phyloP scores from a whole-genome alignment of 2,888 invertebrate species.

The Isotomurus palustris region DNA sequence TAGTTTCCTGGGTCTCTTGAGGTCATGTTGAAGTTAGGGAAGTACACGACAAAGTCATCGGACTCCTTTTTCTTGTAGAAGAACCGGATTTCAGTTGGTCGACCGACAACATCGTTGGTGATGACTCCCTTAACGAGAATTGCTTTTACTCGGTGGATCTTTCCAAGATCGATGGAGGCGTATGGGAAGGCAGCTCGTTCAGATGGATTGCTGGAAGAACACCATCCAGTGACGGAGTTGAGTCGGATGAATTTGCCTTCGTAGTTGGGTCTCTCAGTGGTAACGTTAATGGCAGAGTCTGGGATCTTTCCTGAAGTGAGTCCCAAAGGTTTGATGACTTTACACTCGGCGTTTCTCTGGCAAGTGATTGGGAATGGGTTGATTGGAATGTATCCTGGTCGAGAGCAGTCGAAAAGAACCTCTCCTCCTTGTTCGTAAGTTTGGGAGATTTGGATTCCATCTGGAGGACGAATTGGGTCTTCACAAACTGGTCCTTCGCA shows the following conservation, averaged over 20 bases:
- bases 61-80: conserved; percentile 93
- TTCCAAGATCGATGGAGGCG: conserved; percentile 89
- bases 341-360: conserved; percentile 87
- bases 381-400: conserved; percentile 88
- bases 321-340: conserved; percentile 84
- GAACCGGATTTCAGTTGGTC: conserved; percentile 92
- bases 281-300: conserved; percentile 90
- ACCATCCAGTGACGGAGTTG: conserved; percentile 93
- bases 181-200: conserved; percentile 95
- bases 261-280: conserved; percentile 84
- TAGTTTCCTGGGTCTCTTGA: conserved; percentile 95
- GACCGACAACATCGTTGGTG: conserved; percentile 88
- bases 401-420: conserved; percentile 81
- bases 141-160: conserved; percentile 86
- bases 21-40: conserved; percentile 91
- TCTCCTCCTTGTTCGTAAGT: conserved; percentile 70
- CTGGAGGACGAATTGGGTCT: conserved; percentile 90
- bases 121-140: conserved; percentile 91
- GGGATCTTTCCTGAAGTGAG: conserved; percentile 87
- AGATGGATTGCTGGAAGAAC: too few species aligned
- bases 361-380: conserved; percentile 87
- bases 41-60: conserved; percentile 94
- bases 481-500: conserved; percentile 97
- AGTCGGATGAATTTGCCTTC: conserved; percentile 83
- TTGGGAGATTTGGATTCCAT: conserved; percentile 76